Percentiles rank a stretch among this genome's conserved stretches.
phyloP scores from a whole-genome alignment of 2,113 vertebrate species.

The Stercorarius parasiticus region DNA sequence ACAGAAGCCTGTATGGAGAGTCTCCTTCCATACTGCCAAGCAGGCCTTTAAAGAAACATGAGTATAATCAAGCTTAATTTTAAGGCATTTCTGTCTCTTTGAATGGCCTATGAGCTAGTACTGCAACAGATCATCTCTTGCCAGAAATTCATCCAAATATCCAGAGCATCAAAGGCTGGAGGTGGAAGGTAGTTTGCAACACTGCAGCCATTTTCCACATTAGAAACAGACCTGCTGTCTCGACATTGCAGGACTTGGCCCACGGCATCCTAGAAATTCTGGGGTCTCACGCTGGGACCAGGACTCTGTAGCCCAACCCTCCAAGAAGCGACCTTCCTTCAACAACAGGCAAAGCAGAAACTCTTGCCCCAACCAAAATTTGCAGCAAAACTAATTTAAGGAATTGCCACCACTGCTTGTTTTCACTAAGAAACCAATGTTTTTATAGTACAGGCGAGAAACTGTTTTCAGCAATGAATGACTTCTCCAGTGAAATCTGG shows the following conservation, averaged over 20 bases:
- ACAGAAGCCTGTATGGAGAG: conserved; percentile 34
- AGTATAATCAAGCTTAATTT: background rate
- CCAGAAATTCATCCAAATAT: background rate
- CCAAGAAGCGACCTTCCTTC: background rate
- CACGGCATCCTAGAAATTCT: background rate
- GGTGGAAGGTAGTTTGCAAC: background rate
- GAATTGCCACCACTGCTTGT: background rate
- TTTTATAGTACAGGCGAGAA: background rate
- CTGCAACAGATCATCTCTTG: background rate
- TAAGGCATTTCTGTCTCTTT: background rate
- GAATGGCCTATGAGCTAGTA: background rate
- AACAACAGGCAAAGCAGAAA: background rate
- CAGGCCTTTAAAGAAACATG: background rate
- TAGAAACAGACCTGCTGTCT: background rate
- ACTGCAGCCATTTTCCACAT: background rate
- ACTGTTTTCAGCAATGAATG: background rate
- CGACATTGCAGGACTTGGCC: accelerated
- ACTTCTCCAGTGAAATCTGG: background rate
- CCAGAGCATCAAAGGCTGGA: background rate
- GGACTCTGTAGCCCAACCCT: background rate
- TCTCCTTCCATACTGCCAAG: conserved; percentile 68
- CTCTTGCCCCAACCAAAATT: background rate
- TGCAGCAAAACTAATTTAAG: background rate
- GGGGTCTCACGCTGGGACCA: background rate
- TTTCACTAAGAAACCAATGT: background rate